Base-by-base conservation (phyloP, 1,140 invertebrate species). In the Hyphantria cunea region DNA sequence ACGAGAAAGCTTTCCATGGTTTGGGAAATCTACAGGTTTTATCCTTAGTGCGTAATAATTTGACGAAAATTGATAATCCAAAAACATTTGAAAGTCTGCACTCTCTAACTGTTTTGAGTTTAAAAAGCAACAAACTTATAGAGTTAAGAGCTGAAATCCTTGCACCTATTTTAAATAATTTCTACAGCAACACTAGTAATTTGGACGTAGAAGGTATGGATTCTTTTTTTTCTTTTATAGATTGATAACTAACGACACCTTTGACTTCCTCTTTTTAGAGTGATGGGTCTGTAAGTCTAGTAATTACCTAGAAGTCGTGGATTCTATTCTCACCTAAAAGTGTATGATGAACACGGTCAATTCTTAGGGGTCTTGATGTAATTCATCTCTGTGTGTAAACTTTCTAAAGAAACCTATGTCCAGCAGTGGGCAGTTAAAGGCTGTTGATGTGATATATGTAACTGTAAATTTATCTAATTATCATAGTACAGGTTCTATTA, bases 91-190 rank as follows among this genome's bases (percentile, higher is more conserved):
- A 93, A 3, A 92, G 91, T 14, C 80, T 97, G 3, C 89, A 92
- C 42, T 93, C 93, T 10, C 52, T 90, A 7, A 70, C 48, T 9
- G 62, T 74, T 45, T 84, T 97, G 54, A 95, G 95, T 84, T 86
- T 97, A 10, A 92, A 94, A 71, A 92, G 93, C 14, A 97, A 97
- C 82, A 76, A 91, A 17, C 90, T 97, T 48, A 90, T 91, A 61
- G 94, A 93, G 14, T 86, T 97, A 60, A 94, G 94, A 32, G 92
- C 93, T 70, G 93, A 94, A 62, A 94, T 94, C 37, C 92, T 96
- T 64, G 92, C 92, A 48, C 95, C 95, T 4, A 93, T 97, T 78
- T 81, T 96, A 63, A 92, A 93, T 58, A 96, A 96, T 79, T 92
- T 96, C 64, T 94, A 95, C 76, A 94, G 93, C 71, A 90, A 80